Evolutionary conservation across 2,888 invertebrate species (phyloP).

Genomic region (Drosophila nr. perissopoda): DNA sequence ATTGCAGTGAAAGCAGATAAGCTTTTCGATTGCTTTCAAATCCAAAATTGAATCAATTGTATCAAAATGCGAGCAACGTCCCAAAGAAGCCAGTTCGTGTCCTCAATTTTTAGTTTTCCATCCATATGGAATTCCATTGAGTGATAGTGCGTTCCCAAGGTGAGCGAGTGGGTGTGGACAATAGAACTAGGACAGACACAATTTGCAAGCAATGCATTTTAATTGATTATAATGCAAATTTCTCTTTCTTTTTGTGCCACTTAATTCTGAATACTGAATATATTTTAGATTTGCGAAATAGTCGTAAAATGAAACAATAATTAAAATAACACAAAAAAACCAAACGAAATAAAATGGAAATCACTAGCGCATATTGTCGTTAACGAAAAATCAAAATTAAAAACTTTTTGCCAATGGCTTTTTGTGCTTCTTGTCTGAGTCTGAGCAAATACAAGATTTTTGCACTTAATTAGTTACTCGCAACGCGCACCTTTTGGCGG

Average conservation of each 20-base stretch:
- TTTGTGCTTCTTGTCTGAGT: conserved; percentile 54
- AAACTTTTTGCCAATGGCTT: conserved; percentile 29
- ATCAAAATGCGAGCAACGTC: conserved; percentile 29
- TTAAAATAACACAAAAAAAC: background rate
- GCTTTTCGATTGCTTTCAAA: background rate
- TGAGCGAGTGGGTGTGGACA: conserved; percentile 1
- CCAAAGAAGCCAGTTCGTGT: conserved; percentile 35
- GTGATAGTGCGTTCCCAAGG: conserved; percentile 2
- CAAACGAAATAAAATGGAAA: conserved; percentile 47
- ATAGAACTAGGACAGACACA: conserved; percentile 6
- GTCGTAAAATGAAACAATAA: background rate
- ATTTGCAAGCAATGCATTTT: conserved; percentile 1
- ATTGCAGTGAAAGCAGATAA: conserved; percentile 1
- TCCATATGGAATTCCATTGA: conserved; percentile 20
- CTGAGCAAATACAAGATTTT: conserved; percentile 67
- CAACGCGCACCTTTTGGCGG: conserved; percentile 51
- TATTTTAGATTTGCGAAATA: background rate
- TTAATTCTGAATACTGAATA: background rate
- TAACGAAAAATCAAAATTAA: conserved; percentile 19
- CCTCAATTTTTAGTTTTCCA: conserved; percentile 47
- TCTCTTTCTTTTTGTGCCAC: conserved; percentile 23
- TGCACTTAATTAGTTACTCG: conserved; percentile 75
- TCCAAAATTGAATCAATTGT: no score
- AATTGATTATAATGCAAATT: conserved; percentile 27
- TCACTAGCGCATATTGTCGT: conserved; percentile 41